A percentile compares a stretch with the other conserved stretches of the same genome.
Conservation (phyloP, 2,797 vertebrate genomes). For the Tachyglossus aculeatus region DNA sequence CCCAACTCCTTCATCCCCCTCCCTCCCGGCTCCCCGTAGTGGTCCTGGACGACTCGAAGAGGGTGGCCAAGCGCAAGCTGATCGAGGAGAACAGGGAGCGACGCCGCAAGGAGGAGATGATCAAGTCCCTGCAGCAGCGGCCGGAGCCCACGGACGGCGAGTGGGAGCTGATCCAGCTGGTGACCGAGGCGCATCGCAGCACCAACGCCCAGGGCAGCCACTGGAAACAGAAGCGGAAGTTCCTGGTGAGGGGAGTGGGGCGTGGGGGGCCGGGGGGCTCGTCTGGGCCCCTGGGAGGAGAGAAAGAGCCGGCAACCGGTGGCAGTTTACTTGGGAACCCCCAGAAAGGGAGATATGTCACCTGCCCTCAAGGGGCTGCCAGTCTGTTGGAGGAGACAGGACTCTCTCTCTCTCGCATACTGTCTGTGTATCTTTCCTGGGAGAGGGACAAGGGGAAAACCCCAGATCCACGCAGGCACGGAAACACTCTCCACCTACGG, state of each 20-base stretch:
- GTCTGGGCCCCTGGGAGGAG: not conserved
- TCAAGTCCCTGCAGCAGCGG: constrained; percentile 90
- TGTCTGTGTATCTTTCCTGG: too few species aligned
- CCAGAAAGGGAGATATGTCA: too few species aligned
- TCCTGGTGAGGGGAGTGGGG: constrained; percentile 82
- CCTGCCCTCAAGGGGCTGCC: not conserved
- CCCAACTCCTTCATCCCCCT: not conserved
- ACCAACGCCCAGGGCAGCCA: constrained; percentile 98
- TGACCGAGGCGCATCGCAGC: constrained; percentile 94
- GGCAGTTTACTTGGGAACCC: too few species aligned
- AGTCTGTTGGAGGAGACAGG: not conserved
- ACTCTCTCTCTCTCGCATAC: constrained; percentile 23
- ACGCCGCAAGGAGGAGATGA: constrained; percentile 94
- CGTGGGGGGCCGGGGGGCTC: accelerated
- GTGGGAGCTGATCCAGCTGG: constrained; percentile 95
- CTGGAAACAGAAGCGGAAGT: constrained; percentile 99
- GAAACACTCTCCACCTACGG: too few species aligned
- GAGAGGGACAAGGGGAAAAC: too few species aligned
- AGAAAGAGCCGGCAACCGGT: not conserved
- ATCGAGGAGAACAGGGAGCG: constrained; percentile 97
- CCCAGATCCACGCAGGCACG: too few species aligned
- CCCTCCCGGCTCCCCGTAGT: constrained; percentile 69
- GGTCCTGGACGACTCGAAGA: constrained; percentile 96
- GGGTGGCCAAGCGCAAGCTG: constrained; percentile 94
- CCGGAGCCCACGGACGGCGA: constrained; percentile 92